Evolutionary conservation across 2,797 vertebrate species (phyloP).

Genomic region (Macroramphosus scolopax): DNA sequence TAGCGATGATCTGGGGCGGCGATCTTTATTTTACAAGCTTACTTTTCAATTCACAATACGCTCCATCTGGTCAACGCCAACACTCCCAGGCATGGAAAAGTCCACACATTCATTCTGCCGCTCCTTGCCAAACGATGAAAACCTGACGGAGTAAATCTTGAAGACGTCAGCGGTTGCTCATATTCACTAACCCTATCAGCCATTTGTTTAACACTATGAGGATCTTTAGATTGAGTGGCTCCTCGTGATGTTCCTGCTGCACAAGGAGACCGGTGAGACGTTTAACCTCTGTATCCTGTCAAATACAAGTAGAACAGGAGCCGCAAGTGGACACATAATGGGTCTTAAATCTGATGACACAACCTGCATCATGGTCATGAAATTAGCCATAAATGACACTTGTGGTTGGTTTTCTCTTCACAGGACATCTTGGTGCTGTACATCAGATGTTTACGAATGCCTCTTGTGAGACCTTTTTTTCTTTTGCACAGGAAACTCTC

Average conservation of each 20-base stretch:
- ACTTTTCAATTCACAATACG: slow-evolving; percentile 42
- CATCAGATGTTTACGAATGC: slow-evolving; percentile 62
- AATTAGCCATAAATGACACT: background rate
- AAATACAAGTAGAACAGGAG: slow-evolving; percentile 23
- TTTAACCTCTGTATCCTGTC: slow-evolving; percentile 32
- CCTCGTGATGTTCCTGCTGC: too few species aligned
- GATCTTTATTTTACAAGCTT: slow-evolving; percentile 52
- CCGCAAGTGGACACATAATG: background rate
- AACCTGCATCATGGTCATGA: slow-evolving; percentile 6
- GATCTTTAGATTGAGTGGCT: too few species aligned
- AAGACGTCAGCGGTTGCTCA: background rate
- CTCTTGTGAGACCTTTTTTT: slow-evolving; percentile 54
- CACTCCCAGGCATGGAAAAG: slow-evolving; percentile 34
- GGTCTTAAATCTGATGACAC: background rate
- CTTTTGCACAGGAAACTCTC: slow-evolving; percentile 72
- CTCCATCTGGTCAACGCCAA: slow-evolving; percentile 38
- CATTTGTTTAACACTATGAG: too few species aligned
- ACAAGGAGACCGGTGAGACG: slow-evolving; percentile 1
- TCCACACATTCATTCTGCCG: slow-evolving; percentile 4
- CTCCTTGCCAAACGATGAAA: slow-evolving; percentile 24
- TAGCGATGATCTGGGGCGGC: slow-evolving; percentile 27
- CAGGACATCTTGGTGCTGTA: slow-evolving; percentile 29
- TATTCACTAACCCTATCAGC: too few species aligned
- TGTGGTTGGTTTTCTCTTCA: slow-evolving; percentile 1
- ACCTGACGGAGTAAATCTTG: slow-evolving; percentile 8